Base-by-base conservation (phyloP, 2,888 invertebrate species). In the Euclidia mi region DNA sequence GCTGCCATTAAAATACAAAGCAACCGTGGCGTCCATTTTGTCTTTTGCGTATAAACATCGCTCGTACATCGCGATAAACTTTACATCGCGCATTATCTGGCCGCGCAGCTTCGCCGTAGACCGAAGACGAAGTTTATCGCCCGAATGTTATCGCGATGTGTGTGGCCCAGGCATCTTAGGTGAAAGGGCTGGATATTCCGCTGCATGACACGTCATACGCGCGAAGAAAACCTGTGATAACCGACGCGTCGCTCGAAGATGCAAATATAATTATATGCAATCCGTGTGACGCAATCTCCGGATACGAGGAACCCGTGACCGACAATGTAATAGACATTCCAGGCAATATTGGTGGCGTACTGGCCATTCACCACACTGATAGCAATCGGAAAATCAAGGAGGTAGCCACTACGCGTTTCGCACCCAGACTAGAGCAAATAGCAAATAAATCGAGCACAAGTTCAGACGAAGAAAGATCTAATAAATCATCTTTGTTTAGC, bases 191-290 rank as follows among this genome's bases (percentile, higher is more conserved):
- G 63, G 90, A 93, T 75, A 94, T 94, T 56, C 93, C 93, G 14
- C 78, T 87, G 52, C 87, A 80, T 59, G 92, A 92, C 63, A 76
- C 79, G 47, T 72, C 85, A 55, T 85, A 86, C 78, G 75, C 78
- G 62, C 82, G 81, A 70, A 85, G 84, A 74, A 89, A 89, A 79
- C 87, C 91, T 80, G 85, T 87, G 82, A 88, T 90, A 85, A 87
- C 86, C 63, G 93, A 94, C 81, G 81, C 92, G 61, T 94, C 93
- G 51, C 87, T 94, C 57, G 94, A 94, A 84, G 92, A 94, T 82
- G 94, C 92, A 80, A 94, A 94, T 87, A 92, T 92, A 89, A 94
- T 94, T 84, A 94, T 94, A 90, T 94, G 94, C 85, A 94, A 94
- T 84, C 94, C 94, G 46, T 94, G 94, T 94, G 94, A 94, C 65